Conservation (phyloP, 2,888 invertebrate species). For the Eristalis arbustorum region DNA sequence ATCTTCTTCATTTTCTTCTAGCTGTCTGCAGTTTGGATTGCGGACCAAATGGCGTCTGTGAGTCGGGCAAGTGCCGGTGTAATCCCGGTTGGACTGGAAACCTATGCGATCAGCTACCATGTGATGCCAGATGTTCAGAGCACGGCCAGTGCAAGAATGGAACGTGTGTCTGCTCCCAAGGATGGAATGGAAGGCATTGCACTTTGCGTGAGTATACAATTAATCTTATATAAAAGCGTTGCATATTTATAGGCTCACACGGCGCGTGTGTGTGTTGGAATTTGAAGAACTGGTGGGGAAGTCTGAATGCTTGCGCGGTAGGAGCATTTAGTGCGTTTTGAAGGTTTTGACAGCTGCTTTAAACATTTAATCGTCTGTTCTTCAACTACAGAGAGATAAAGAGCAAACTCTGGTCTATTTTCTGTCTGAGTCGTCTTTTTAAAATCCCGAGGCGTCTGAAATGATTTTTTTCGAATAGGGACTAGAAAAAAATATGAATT, state of each 20-base stretch:
- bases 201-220: slow-evolving; percentile 90
- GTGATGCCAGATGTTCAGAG: slow-evolving; percentile 94
- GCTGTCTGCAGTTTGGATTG: slow-evolving; percentile 96
- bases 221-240: not conserved
- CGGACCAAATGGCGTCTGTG: slow-evolving; percentile 95
- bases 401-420: too few species aligned
- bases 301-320: not conserved
- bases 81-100: slow-evolving; percentile 96
- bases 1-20: slow-evolving; percentile 78
- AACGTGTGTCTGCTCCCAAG: slow-evolving; percentile 97
- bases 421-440: too few species aligned
- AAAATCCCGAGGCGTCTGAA: too few species aligned
- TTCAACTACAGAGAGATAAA: too few species aligned
- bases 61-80: slow-evolving; percentile 94
- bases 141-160: slow-evolving; percentile 99
- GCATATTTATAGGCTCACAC: not conserved
- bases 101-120: slow-evolving; percentile 94
- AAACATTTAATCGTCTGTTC: too few species aligned
- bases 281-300: not conserved
- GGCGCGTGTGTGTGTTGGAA: not conserved
- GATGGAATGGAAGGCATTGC: slow-evolving; percentile 99
- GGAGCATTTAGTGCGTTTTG: not conserved
- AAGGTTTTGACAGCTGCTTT: too few species aligned
- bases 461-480: too few species aligned
- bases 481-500: too few species aligned